These are phyloP conservation scores for Chelonia mydas DNA, from an alignment of 2,797 vertebrate species.

Conservation along the genomic window DNA sequence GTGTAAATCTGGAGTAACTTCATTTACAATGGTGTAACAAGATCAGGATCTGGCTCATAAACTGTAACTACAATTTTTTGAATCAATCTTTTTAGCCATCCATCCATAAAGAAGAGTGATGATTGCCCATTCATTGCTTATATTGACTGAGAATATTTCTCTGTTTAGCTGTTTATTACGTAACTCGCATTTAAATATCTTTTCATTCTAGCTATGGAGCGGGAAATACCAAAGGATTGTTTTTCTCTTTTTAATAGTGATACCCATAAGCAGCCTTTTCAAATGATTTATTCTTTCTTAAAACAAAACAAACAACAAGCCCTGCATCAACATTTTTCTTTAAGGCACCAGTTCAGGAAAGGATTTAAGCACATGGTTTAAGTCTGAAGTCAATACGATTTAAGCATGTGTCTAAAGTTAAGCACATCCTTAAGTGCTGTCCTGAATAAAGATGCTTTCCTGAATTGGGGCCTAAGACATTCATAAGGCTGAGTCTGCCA, in stretches of 20 bases:
- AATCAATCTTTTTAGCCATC: constrained; percentile 15
- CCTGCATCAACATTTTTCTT: neutral
- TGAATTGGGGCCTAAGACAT: neutral
- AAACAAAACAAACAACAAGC: constrained; percentile 19
- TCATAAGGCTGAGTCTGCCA: neutral
- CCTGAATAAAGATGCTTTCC: constrained; percentile 13
- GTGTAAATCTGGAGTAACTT: neutral
- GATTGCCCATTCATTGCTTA: neutral
- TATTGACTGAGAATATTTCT: constrained; percentile 9
- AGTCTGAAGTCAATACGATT: neutral
- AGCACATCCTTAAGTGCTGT: neutral
- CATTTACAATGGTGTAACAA: neutral
- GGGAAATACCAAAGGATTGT: neutral
- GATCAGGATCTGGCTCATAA: constrained; percentile 29
- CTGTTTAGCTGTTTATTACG: constrained; percentile 9
- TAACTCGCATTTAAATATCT: constrained; percentile 44
- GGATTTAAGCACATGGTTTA: neutral
- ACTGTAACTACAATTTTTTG: neutral
- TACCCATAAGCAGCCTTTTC: neutral
- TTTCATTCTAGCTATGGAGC: constrained; percentile 21
- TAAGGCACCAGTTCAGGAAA: neutral
- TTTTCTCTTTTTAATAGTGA: neutral
- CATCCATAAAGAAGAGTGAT: constrained; percentile 2
- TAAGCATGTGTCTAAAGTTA: neutral
- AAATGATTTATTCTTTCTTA: constrained; percentile 12